A percentile compares a stretch with the other conserved stretches of the same genome.
Conservation (phyloP, 2,797 vertebrate species). For the Nyctalus aviator region DNA sequence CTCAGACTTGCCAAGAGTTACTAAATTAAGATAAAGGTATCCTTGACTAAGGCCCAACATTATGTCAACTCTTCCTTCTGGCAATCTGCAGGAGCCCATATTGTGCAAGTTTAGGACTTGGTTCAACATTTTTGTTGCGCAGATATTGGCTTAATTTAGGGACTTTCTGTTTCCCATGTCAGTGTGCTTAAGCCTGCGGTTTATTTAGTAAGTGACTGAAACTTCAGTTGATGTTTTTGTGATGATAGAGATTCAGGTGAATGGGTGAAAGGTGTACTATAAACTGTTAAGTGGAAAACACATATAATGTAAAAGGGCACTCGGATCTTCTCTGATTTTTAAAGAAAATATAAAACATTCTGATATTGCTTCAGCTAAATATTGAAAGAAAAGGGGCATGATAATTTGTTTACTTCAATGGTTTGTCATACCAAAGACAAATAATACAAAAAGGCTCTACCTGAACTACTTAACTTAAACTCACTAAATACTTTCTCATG, state of each 20-base stretch:
- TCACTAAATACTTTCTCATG: too few relatives aligned
- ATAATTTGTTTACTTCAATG: background rate
- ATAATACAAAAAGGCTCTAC: background rate
- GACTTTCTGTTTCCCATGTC: background rate
- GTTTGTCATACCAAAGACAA: background rate
- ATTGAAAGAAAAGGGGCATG: background rate
- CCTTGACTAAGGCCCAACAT: constrained; percentile 4
- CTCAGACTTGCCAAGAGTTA: constrained; percentile 68
- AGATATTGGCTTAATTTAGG: constrained; percentile 10
- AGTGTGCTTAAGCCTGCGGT: constrained; percentile 4
- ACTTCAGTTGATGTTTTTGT: background rate
- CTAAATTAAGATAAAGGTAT: constrained; percentile 56
- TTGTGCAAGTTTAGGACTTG: constrained; percentile 24
- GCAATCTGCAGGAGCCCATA: background rate
- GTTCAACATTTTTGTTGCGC: constrained; percentile 52
- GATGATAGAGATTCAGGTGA: background rate
- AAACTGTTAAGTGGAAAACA: background rate
- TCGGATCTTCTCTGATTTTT: background rate
- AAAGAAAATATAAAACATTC: background rate
- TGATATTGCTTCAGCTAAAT: background rate
- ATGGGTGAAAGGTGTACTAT: background rate
- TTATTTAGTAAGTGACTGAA: constrained; percentile 1
- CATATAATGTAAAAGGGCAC: background rate
- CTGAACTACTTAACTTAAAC: background rate
- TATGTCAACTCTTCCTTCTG: constrained; percentile 48